phyloP scores from a whole-genome alignment of 53 echinoderm and acorn worm species.

The Mesocentrotus franciscanus region DNA sequence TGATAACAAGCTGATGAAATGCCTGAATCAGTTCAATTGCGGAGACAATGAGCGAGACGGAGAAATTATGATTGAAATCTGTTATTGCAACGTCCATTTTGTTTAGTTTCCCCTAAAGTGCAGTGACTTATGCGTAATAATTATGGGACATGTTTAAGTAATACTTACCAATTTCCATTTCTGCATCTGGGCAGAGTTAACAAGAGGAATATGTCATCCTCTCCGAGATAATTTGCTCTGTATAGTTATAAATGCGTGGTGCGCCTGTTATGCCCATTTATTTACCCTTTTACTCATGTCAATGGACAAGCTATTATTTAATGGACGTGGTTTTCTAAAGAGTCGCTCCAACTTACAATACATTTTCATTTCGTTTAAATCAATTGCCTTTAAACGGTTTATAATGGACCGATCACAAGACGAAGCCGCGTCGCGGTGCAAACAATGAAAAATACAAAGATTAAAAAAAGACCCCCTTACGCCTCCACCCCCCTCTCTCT shows the following conservation, averaged over 20 bases:
- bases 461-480: too few species aligned
- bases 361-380: too few species aligned
- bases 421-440: too few species aligned
- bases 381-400: too few species aligned
- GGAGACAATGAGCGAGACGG: not conserved
- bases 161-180: slow-evolving; percentile 38
- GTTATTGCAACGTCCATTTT: slow-evolving; percentile 31
- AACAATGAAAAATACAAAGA: too few species aligned
- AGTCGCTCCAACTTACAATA: too few species aligned
- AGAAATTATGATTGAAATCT: slow-evolving; percentile 18
- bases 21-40: slow-evolving; percentile 13
- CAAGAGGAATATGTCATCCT: not conserved
- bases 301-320: too few species aligned
- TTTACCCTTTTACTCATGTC: not conserved
- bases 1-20: not conserved
- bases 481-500: too few species aligned
- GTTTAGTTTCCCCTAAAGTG: slow-evolving; percentile 41
- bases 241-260: not conserved
- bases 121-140: slow-evolving; percentile 4
- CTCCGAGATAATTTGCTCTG: slow-evolving; percentile 12
- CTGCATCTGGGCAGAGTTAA: slow-evolving; percentile 36
- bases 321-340: too few species aligned
- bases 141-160: not conserved
- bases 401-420: too few species aligned
- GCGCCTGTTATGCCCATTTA: not conserved